A percentile compares a stretch with the other conserved stretches of the same genome.
Evolutionary conservation across 2,113 vertebrate genomes (phyloP).

Genomic region (Ameiurus melas): DNA sequence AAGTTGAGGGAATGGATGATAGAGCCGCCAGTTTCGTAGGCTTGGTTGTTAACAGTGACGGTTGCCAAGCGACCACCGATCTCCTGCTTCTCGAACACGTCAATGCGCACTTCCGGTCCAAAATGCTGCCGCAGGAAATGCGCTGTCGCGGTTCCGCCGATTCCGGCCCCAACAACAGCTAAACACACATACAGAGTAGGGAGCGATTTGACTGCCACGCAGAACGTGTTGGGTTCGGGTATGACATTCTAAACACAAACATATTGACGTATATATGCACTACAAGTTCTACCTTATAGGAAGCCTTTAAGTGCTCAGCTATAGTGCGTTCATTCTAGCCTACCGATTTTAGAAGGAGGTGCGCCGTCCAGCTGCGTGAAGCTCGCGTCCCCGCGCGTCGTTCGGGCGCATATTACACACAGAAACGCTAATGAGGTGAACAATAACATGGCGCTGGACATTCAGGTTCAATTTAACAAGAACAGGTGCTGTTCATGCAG

Average conservation of each 20-base stretch:
- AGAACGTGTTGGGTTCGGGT: background rate
- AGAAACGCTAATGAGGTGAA: background rate
- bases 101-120: conserved; percentile 89
- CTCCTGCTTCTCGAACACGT: conserved; percentile 85
- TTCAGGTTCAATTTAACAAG: background rate
- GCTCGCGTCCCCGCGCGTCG: conserved; percentile 55
- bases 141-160: conserved; percentile 87
- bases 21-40: conserved; percentile 90
- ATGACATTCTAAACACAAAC: background rate
- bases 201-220: too few species aligned
- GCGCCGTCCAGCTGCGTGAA: conserved; percentile 66
- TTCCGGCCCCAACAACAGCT: conserved; percentile 92
- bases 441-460: background rate
- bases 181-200: background rate
- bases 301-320: background rate
- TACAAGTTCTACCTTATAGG: background rate
- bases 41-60: conserved; percentile 88
- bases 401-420: background rate
- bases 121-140: conserved; percentile 95
- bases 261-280: background rate
- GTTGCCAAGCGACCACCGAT: conserved; percentile 92
- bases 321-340: background rate
- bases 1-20: conserved; percentile 94
- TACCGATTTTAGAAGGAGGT: conserved; percentile 76
- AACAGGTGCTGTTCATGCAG: background rate